Percentiles rank a stretch among this genome's conserved stretches.
These are phyloP conservation scores for Orchestes rusci DNA, from an alignment of 2,888 invertebrate genomes.

Conservation along the genomic window DNA sequence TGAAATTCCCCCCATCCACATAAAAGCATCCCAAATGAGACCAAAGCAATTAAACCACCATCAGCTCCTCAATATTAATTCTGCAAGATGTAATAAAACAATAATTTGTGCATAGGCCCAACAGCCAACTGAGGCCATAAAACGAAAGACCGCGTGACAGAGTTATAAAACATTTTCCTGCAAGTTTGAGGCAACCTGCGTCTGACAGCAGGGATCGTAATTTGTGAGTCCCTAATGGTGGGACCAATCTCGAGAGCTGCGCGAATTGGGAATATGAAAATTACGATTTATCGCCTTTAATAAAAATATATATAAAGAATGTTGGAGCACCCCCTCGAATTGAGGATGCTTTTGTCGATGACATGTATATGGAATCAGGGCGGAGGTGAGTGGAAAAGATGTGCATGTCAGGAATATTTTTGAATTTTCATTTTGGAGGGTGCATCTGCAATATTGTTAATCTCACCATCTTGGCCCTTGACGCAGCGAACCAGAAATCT, in stretches of 20 bases:
- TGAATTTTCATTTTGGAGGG: no score
- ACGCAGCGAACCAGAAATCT: no score
- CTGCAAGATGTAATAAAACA: conserved; percentile 20
- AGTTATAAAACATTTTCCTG: conserved; percentile 37
- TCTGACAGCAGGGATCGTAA: conserved; percentile 39
- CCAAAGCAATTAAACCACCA: no score
- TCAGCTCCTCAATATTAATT: conserved; percentile 17
- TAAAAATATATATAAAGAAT: conserved; percentile 34
- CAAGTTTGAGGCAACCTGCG: conserved; percentile 33
- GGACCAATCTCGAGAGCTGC: conserved; percentile 35
- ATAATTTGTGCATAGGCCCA: conserved; percentile 22
- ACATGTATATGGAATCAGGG: conserved; percentile 6
- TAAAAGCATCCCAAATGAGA: no score
- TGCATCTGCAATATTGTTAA: no score
- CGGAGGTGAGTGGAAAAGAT: no score
- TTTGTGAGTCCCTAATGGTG: conserved; percentile 39
- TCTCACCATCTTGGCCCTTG: no score
- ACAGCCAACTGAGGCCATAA: conserved; percentile 20
- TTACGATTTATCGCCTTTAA: conserved; percentile 37
- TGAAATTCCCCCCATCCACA: no score
- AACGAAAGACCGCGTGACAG: conserved; percentile 31
- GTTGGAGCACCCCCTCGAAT: conserved; percentile 7
- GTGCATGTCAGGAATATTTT: no score
- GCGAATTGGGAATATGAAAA: conserved; percentile 39
- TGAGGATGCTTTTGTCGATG: conserved; percentile 15